These are phyloP conservation scores for Echiichthys vipera DNA, from an alignment of 2,797 vertebrate genomes.

Conservation along the genomic window DNA sequence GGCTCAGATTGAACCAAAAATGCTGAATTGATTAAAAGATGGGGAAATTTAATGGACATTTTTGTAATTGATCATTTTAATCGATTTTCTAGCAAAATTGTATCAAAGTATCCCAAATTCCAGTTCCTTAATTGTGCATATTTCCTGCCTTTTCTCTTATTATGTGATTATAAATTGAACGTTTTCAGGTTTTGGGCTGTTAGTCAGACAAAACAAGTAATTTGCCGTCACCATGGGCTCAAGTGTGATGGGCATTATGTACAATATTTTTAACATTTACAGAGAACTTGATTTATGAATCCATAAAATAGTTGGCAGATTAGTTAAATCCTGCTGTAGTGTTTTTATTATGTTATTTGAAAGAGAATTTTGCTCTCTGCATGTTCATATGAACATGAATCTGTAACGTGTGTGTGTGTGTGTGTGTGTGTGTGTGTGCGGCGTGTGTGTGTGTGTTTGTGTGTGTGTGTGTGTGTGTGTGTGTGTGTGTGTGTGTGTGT, in stretches of 20 bases:
- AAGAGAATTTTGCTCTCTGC: neutral
- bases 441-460: neutral
- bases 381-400: neutral
- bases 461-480: neutral
- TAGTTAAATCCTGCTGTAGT: neutral
- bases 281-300: neutral
- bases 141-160: neutral
- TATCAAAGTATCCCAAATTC: too few relatives aligned
- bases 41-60: too few relatives aligned
- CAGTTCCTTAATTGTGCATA: too few relatives aligned
- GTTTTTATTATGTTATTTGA: neutral
- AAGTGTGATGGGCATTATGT: neutral
- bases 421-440: constrained; percentile 1
- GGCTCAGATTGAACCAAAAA: too few relatives aligned
- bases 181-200: neutral
- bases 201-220: neutral
- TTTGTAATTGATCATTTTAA: too few relatives aligned
- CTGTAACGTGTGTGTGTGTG: neutral
- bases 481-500: constrained; percentile 4
- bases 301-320: neutral
- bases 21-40: too few relatives aligned
- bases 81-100: too few relatives aligned
- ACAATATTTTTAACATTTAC: neutral
- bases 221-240: neutral
- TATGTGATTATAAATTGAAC: neutral